Percentiles rank a stretch among this genome's conserved stretches.
Evolutionary conservation across 2,797 vertebrate genomes (phyloP).

Genomic region (Myotis pilosus): DNA sequence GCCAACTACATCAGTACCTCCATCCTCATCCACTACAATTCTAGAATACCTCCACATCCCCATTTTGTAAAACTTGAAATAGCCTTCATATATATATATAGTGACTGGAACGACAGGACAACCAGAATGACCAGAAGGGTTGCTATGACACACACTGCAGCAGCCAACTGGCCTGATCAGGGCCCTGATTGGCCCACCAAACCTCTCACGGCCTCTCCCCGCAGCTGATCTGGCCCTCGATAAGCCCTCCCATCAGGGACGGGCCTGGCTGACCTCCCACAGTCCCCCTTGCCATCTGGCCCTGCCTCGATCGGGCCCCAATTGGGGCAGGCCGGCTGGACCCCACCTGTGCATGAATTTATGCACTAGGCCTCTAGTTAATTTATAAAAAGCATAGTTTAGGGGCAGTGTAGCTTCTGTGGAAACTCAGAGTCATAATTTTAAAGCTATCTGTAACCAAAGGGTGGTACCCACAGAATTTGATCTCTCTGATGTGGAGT

Average conservation of each 20-base stretch:
- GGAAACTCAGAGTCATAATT: neutral
- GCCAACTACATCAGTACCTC: neutral
- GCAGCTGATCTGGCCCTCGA: too few relatives aligned
- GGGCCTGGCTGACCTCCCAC: too few relatives aligned
- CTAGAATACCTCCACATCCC: neutral
- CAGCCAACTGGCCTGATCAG: too few relatives aligned
- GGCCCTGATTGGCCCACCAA: accelerated
- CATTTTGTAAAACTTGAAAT: neutral
- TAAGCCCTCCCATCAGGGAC: too few relatives aligned
- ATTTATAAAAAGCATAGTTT: neutral
- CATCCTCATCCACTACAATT: neutral
- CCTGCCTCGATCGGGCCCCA: too few relatives aligned
- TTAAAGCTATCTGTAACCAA: neutral
- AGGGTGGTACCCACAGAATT: neutral
- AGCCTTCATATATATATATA: neutral
- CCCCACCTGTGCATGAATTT: too few relatives aligned
- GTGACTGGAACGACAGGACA: too few relatives aligned
- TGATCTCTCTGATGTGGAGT: neutral
- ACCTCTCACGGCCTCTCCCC: too few relatives aligned
- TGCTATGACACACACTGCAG: too few relatives aligned
- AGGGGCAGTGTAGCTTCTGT: neutral
- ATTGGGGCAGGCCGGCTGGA: too few relatives aligned
- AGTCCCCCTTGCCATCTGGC: accelerated
- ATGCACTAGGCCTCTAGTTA: too few relatives aligned
- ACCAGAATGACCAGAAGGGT: too few relatives aligned